Conservation (phyloP, 2,888 invertebrate species). For the Acronicta aceris region DNA sequence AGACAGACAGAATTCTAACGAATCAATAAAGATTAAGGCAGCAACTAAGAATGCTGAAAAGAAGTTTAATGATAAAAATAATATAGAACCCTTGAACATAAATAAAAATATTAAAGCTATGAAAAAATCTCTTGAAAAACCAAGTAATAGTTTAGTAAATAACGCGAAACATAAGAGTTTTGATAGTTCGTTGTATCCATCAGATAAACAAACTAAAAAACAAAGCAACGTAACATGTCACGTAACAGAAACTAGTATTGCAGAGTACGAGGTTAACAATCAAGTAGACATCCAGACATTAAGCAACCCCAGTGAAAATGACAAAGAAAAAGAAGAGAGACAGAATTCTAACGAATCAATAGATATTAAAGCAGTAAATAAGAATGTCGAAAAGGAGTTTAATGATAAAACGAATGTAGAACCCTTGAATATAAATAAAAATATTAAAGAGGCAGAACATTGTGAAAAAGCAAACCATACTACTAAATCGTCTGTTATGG, state of each 20-base stretch:
- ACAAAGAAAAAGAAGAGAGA: neutral
- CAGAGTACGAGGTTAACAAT: neutral
- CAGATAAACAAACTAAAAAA: neutral
- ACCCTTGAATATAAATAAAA: neutral
- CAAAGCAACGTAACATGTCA: neutral
- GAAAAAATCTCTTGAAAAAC: slow-evolving; percentile 1
- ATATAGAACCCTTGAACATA: too few species aligned
- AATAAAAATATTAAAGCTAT: too few species aligned
- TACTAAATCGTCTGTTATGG: neutral
- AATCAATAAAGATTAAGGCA: too few species aligned
- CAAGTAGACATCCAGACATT: neutral
- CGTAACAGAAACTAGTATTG: neutral
- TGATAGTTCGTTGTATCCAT: neutral
- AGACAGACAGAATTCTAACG: too few species aligned
- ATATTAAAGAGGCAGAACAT: neutral
- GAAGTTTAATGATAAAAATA: too few species aligned
- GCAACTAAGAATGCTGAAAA: too few species aligned
- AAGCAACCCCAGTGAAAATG: neutral
- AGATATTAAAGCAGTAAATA: neutral
- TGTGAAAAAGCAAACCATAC: neutral
- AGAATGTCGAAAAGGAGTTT: neutral
- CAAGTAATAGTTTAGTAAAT: neutral
- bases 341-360: neutral
- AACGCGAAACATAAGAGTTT: neutral
- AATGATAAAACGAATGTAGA: neutral